These are phyloP conservation scores for Cerceris ruficornis DNA, from an alignment of 2,888 invertebrate genomes.

Conservation along the genomic window DNA sequence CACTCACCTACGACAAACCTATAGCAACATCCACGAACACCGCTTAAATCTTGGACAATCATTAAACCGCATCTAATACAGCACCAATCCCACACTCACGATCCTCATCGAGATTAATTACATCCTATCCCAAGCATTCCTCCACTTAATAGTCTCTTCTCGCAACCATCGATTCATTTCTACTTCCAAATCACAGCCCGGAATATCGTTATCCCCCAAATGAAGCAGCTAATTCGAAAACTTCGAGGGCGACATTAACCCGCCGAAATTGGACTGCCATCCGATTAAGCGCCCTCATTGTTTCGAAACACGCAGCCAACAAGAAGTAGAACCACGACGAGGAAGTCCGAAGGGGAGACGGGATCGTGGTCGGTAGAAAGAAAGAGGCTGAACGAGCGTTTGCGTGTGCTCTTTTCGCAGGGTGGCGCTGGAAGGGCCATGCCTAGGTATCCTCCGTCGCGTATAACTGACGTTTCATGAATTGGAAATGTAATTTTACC, in stretches of 20 bases:
- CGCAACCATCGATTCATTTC: not conserved
- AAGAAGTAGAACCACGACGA: conserved; percentile 2
- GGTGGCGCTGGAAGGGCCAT: conserved; percentile 44
- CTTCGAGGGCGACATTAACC: conserved; percentile 30
- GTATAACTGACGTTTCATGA: conserved; percentile 80
- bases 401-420: conserved; percentile 60
- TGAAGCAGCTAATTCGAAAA: conserved; percentile 25
- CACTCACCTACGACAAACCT: too few relatives aligned
- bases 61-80: too few relatives aligned
- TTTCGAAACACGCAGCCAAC: conserved; percentile 33
- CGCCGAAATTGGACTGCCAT: conserved; percentile 52
- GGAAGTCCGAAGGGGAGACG: not conserved
- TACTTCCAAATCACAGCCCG: not conserved
- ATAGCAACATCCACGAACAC: too few relatives aligned
- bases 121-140: not conserved
- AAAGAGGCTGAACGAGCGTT: conserved; percentile 38
- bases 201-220: conserved; percentile 3
- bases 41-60: too few relatives aligned
- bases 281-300: conserved; percentile 49
- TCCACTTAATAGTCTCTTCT: not conserved
- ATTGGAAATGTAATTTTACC: conserved; percentile 81
- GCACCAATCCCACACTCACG: too few relatives aligned
- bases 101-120: not conserved
- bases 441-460: conserved; percentile 55
- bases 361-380: too few relatives aligned